Conservation (phyloP, 2,888 invertebrate species). For the Synanthedon myopaeformis region DNA sequence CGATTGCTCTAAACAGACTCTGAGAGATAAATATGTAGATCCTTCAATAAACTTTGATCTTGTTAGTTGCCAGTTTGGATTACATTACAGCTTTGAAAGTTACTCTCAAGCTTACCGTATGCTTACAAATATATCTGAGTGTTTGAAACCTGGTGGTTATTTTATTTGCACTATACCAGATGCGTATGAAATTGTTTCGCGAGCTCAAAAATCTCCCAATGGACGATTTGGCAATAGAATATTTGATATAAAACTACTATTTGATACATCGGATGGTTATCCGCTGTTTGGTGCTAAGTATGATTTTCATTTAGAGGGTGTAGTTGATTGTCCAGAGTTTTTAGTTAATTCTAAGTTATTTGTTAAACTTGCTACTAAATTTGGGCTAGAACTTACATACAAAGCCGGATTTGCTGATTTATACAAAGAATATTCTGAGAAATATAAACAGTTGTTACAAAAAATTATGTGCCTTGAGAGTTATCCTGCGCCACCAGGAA, state of each 20-base stretch:
- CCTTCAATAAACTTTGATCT: constrained; percentile 85
- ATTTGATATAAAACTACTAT: constrained; percentile 79
- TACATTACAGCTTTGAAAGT: constrained; percentile 97
- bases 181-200: constrained; percentile 89
- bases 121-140: constrained; percentile 92
- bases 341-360: constrained; percentile 93
- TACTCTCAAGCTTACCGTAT: constrained; percentile 89
- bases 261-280: constrained; percentile 72
- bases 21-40: constrained; percentile 83
- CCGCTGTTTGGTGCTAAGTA: constrained; percentile 97
- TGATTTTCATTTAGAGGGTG: constrained; percentile 94
- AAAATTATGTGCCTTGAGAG: constrained; percentile 86
- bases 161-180: constrained; percentile 98
- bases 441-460: constrained; percentile 69
- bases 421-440: constrained; percentile 72
- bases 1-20: constrained; percentile 88
- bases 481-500: constrained; percentile 76
- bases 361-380: constrained; percentile 77
- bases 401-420: constrained; percentile 84
- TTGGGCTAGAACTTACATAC: constrained; percentile 76
- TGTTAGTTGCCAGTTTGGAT: constrained; percentile 97
- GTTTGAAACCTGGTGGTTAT: constrained; percentile 88
- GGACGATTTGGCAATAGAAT: constrained; percentile 83
- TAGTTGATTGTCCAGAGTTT: constrained; percentile 99
- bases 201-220: constrained; percentile 70